A percentile compares a stretch with the other conserved stretches of the same genome.
Conservation (phyloP, 2,888 invertebrate species). For the Drosophila picticornis region DNA sequence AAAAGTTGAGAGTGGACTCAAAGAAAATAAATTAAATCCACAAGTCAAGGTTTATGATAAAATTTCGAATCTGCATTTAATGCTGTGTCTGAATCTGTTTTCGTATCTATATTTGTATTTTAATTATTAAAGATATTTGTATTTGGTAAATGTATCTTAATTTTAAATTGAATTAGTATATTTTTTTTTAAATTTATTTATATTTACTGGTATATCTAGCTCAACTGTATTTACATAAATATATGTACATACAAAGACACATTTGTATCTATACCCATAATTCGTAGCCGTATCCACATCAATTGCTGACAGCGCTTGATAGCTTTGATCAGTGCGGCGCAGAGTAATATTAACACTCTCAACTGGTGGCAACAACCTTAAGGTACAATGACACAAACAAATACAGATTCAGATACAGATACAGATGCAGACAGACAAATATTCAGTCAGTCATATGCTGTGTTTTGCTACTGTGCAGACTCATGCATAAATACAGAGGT, state of each 20-base stretch:
- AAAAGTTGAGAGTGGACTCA: neutral
- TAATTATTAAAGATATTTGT: neutral
- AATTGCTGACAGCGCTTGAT: slow-evolving; percentile 18
- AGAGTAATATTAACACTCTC: slow-evolving; percentile 24
- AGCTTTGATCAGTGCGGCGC: slow-evolving; percentile 30
- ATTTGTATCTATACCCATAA: neutral
- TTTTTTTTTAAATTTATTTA: neutral
- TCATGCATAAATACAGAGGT: slow-evolving; percentile 55
- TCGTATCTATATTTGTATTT: neutral
- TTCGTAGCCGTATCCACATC: slow-evolving; percentile 8
- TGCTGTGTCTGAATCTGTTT: neutral
- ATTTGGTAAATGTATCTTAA: neutral
- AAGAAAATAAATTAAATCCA: neutral
- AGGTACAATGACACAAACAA: slow-evolving; percentile 35
- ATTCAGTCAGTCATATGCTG: neutral
- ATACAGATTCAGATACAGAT: slow-evolving; percentile 5
- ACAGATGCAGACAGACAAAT: slow-evolving; percentile 2
- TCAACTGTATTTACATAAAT: neutral
- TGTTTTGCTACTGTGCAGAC: slow-evolving; percentile 29
- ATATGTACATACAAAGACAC: neutral
- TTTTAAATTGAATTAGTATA: neutral
- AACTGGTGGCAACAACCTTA: slow-evolving; percentile 32
- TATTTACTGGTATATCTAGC: neutral
- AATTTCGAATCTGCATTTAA: neutral
- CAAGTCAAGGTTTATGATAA: neutral